Evolutionary conservation across 1,140 invertebrate species (phyloP).

Genomic region (Drosophila baimaii): DNA sequence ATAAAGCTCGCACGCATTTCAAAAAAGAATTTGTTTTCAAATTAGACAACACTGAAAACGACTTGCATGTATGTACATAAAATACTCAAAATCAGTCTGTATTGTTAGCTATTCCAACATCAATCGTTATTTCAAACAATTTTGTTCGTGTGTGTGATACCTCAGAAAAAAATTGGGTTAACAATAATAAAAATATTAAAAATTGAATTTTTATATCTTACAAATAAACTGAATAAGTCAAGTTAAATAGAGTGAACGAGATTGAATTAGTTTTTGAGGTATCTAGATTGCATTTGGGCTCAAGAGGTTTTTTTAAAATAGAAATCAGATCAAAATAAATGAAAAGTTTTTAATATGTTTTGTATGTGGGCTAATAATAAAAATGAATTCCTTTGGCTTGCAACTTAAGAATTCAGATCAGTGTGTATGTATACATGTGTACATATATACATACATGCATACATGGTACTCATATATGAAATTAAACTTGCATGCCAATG

Average conservation of each 20-base stretch:
- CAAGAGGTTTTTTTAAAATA: neutral
- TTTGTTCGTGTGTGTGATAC: neutral
- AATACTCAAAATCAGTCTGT: slow-evolving; percentile 5
- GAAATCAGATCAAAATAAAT: neutral
- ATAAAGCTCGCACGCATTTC: neutral
- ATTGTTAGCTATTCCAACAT: neutral
- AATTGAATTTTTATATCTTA: too few relatives aligned
- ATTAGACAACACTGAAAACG: slow-evolving; percentile 7
- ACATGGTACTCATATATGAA: neutral
- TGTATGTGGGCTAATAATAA: slow-evolving; percentile 1
- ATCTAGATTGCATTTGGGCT: too few relatives aligned
- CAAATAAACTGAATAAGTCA: neutral
- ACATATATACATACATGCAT: neutral
- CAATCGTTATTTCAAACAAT: neutral
- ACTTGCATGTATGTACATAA: slow-evolving; percentile 1
- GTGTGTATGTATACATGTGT: neutral
- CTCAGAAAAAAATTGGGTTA: neutral
- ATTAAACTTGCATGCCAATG: neutral
- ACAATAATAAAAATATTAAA: neutral
- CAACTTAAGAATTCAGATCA: slow-evolving; percentile 4
- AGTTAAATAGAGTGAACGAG: too few relatives aligned
- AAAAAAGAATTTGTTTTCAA: neutral
- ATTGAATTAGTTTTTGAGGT: neutral
- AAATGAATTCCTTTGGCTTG: neutral
- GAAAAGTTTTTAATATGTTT: slow-evolving; percentile 4